Evolutionary conservation across 2,113 vertebrate genomes (phyloP), one percentile per base, ranked within the genome.

Genomic region (Nannospalax galili): DNA sequence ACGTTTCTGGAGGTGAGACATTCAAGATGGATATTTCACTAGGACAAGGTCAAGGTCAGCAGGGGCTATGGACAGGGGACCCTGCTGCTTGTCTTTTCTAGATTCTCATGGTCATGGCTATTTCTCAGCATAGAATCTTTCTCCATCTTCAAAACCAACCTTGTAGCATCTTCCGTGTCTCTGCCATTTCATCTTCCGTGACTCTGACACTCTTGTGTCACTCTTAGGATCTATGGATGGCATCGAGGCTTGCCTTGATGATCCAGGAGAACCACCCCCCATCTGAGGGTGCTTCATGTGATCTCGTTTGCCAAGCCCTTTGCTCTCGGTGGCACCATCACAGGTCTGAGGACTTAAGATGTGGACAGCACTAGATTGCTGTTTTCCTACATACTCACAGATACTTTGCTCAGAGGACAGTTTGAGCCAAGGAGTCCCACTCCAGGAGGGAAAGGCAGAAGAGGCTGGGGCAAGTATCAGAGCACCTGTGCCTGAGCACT

Each of bases 371-470:
- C 72, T 20, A 4, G 37, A 22, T 6, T 16, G 72, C 3, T 64
- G 78, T 2, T 28, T 5, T 7, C 24, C 84, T 48, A 12, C 7
- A 8, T 35, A 24, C 30, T n/a, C 30, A 15, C 3, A 45, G 60
- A 48, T 0, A 16, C 15, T 15, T 32, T 48, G 30, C 26, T 87
- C 26, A 3, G 80, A 75, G 35, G 48, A 7, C 6, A 24, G 20
- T 2, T 14, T 24, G 15, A 17, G 12, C 42, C 24, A 16, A 0
- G 0, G 67, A 62, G 7, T 35, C 45, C 48, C 37, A 60, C 1
- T 12, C 40, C 19, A 4, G 22, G 22, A 77, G 52, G 45, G 8
- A 52, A 11, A 26, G 3, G 42, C 9, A 20, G 8, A 60, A 40
- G 32, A 16, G 4, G 10, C 24, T 0, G 1, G 45, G 67, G 28